phyloP scores from a whole-genome alignment of 2,888 invertebrate species.

The Aphodius granarius region DNA sequence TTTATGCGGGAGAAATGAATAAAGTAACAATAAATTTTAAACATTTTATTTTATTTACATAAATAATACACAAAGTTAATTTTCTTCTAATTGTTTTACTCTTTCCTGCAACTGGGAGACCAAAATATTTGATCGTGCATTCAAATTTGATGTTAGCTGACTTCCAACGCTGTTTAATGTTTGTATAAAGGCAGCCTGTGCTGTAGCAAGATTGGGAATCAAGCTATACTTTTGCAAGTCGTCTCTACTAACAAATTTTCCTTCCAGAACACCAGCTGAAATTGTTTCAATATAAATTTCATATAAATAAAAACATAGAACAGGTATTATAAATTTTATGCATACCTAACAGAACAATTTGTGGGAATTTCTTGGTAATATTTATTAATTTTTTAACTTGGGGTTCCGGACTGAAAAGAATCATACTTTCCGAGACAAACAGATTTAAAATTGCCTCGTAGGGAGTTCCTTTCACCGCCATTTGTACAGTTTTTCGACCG shows the following conservation, averaged over 20 bases:
- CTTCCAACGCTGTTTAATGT: slow-evolving; percentile 68
- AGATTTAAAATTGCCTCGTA: slow-evolving; percentile 69
- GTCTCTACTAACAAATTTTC: slow-evolving; percentile 66
- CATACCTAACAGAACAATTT: slow-evolving; percentile 67
- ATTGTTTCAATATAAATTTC: slow-evolving; percentile 39
- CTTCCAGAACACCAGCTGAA: slow-evolving; percentile 74
- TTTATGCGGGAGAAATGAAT: neutral
- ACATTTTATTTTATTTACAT: slow-evolving; percentile 4
- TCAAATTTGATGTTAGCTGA: slow-evolving; percentile 66
- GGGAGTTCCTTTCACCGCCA: slow-evolving; percentile 68
- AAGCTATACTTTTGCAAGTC: slow-evolving; percentile 69
- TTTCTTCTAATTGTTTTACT: slow-evolving; percentile 48
- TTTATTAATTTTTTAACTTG: slow-evolving; percentile 64
- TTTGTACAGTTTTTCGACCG: slow-evolving; percentile 64
- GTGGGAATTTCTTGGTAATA: slow-evolving; percentile 70
- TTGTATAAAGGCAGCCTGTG: slow-evolving; percentile 69
- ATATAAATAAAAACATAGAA: slow-evolving; percentile 20
- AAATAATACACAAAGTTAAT: slow-evolving; percentile 18
- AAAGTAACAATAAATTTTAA: neutral
- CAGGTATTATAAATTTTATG: slow-evolving; percentile 44
- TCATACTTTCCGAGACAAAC: slow-evolving; percentile 64
- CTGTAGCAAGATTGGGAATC: slow-evolving; percentile 66
- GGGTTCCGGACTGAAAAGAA: slow-evolving; percentile 71
- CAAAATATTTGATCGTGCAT: slow-evolving; percentile 68
- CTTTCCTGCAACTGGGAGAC: slow-evolving; percentile 69